Percentiles rank a stretch among this genome's conserved stretches.
phyloP scores from a whole-genome alignment of 2,888 invertebrate species.

The Melieria omissa region DNA sequence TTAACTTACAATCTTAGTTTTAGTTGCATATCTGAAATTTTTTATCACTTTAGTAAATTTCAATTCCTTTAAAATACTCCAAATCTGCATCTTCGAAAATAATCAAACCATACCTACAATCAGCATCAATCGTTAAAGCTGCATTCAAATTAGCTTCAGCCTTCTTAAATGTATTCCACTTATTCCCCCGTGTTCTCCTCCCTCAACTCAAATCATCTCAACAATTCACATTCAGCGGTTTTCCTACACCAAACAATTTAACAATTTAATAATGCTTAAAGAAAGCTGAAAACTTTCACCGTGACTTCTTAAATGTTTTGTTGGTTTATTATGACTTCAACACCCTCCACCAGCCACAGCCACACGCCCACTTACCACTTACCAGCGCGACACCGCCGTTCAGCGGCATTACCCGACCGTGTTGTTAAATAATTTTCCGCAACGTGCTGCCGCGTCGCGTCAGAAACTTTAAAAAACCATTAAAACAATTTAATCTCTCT shows the following conservation, averaged over 20 bases:
- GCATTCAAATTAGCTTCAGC: too few species aligned
- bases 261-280: slow-evolving; percentile 44
- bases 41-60: too few species aligned
- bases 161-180: not conserved
- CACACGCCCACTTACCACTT: not conserved
- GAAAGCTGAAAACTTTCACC: slow-evolving; percentile 36
- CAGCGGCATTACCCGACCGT: slow-evolving; percentile 30
- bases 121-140: too few species aligned
- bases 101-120: too few species aligned
- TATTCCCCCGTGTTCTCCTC: not conserved
- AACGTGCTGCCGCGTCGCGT: slow-evolving; percentile 40
- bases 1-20: too few species aligned
- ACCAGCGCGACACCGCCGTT: slow-evolving; percentile 10
- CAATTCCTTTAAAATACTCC: too few species aligned
- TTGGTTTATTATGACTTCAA: slow-evolving; percentile 27
- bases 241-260: slow-evolving; percentile 31
- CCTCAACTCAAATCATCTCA: not conserved
- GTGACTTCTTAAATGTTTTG: slow-evolving; percentile 46
- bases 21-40: too few species aligned
- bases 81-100: too few species aligned
- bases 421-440: slow-evolving; percentile 45
- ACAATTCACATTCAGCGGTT: slow-evolving; percentile 36
- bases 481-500: slow-evolving; percentile 67
- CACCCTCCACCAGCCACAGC: not conserved
- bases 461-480: slow-evolving; percentile 59